Evolutionary conservation across 1,140 invertebrate species (phyloP).

Genomic region (Dolichoris vasculosae): DNA sequence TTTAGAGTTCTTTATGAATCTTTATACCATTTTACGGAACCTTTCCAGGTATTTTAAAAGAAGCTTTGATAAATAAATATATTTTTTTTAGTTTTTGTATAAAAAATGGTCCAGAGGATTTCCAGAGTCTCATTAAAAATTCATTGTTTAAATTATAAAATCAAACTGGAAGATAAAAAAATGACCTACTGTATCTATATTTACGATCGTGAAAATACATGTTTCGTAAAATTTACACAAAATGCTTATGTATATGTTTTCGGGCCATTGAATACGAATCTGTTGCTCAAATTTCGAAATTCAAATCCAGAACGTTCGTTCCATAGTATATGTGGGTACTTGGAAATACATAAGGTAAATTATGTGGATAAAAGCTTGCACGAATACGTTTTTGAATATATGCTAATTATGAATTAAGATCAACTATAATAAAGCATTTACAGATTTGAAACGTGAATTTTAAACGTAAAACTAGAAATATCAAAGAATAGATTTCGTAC

Average conservation of each 20-base stretch:
- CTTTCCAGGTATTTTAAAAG: background rate
- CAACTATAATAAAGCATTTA: background rate
- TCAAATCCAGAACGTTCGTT: background rate
- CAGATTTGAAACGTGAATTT: background rate
- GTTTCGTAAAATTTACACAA: background rate
- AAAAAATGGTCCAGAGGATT: too few relatives aligned
- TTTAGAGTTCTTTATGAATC: background rate
- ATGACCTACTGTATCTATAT: background rate
- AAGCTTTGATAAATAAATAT: background rate
- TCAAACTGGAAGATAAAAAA: background rate
- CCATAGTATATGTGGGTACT: background rate
- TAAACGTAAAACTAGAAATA: background rate
- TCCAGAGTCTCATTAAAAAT: background rate
- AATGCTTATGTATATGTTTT: background rate
- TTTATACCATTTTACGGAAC: background rate
- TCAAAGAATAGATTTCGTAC: background rate
- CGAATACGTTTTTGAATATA: background rate
- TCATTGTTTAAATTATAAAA: background rate
- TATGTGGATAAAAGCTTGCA: background rate
- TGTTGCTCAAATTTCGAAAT: background rate
- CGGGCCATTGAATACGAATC: background rate
- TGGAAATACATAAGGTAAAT: background rate
- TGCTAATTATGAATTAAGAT: slow-evolving; percentile 2
- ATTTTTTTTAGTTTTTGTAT: too few relatives aligned
- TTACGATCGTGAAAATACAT: background rate